Percentiles rank a stretch among this genome's conserved stretches.
phyloP scores from a whole-genome alignment of 2,888 invertebrate genomes.

The Drosophila mimetica region DNA sequence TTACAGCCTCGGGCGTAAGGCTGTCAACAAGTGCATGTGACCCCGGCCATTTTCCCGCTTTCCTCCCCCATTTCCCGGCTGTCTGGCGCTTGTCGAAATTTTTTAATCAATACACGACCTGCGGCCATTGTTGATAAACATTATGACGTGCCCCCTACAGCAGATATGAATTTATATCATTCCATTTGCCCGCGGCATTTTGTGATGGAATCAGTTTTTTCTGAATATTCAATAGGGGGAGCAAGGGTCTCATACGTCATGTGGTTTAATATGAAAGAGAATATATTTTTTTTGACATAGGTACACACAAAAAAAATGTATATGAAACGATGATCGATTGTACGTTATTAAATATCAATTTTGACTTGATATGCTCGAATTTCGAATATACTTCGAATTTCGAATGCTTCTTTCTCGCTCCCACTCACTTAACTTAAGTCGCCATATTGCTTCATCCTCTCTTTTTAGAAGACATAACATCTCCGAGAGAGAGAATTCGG shows the following conservation, averaged over 20 bases:
- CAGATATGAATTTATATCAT: conserved; percentile 63
- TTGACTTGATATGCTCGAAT: no score
- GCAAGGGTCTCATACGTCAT: background rate
- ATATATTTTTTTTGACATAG: no score
- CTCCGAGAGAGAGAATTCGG: no score
- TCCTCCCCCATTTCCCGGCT: background rate
- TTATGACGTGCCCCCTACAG: conserved; percentile 47
- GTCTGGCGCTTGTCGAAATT: conserved; percentile 41
- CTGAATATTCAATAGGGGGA: conserved; percentile 17
- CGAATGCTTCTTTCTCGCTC: no score
- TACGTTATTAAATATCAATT: no score
- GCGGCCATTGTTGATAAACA: conserved; percentile 70
- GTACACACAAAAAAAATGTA: no score
- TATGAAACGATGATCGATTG: no score
- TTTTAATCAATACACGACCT: conserved; percentile 73
- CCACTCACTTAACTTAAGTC: no score
- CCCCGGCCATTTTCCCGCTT: background rate
- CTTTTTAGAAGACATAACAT: no score
- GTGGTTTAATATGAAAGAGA: background rate
- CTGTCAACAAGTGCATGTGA: conserved; percentile 69
- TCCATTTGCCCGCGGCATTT: conserved; percentile 32
- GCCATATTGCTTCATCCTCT: no score
- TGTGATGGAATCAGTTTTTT: conserved; percentile 25
- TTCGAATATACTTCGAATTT: no score
- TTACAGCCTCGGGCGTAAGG: conserved; percentile 47